These are phyloP conservation scores for Proteles cristata DNA, from an alignment of 2,113 vertebrate genomes.

Conservation along the genomic window DNA sequence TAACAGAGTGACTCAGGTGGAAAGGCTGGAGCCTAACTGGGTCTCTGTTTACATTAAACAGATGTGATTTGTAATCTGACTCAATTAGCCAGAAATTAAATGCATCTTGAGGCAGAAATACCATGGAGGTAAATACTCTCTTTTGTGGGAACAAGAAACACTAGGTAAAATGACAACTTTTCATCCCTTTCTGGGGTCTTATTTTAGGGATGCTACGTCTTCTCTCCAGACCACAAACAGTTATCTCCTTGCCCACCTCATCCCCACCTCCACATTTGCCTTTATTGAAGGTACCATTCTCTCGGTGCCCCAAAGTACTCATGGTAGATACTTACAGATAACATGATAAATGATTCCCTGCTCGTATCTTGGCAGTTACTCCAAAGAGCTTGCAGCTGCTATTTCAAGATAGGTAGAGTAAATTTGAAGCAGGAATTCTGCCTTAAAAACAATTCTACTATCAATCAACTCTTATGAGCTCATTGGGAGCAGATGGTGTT, in stretches of 20 bases:
- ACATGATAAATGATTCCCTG: background rate
- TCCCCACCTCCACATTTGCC: background rate
- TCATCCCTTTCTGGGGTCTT: background rate
- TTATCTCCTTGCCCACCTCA: too few species aligned
- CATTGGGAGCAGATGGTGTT: background rate
- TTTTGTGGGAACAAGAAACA: background rate
- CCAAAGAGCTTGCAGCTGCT: background rate
- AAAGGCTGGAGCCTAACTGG: constrained; percentile 60
- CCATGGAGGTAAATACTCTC: constrained; percentile 57
- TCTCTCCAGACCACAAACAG: background rate
- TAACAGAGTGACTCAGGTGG: constrained; percentile 62
- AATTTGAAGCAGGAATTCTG: background rate
- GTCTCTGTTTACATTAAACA: constrained; percentile 73
- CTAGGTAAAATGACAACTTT: background rate
- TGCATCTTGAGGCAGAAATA: constrained; percentile 56
- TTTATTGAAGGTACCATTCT: background rate
- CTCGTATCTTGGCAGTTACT: background rate
- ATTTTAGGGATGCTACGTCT: background rate
- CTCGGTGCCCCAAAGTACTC: background rate
- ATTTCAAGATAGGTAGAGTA: background rate
- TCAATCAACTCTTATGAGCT: too few species aligned
- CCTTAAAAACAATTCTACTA: background rate
- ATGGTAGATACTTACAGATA: background rate
- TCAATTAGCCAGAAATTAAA: constrained; percentile 75
- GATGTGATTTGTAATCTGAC: constrained; percentile 74